Percentiles rank a stretch among this genome's conserved stretches.
These are phyloP conservation scores for Pentamera pediparva DNA, from an alignment of 53 echinoderm and acorn worm species.

Conservation along the genomic window DNA sequence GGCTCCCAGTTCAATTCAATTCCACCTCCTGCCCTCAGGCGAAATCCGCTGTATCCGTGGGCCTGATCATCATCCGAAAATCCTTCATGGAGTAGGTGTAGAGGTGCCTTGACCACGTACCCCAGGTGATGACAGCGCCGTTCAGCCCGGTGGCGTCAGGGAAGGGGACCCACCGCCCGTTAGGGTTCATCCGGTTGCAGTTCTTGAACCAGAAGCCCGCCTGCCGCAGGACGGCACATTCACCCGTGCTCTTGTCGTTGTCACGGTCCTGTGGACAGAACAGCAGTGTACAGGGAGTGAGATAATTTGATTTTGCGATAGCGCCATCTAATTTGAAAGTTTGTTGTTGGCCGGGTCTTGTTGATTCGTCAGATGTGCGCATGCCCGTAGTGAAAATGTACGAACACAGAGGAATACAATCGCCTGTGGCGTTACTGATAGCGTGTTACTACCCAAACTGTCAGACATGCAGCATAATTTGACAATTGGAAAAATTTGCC, in stretches of 20 bases:
- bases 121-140: slow-evolving; percentile 87
- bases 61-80: slow-evolving; percentile 84
- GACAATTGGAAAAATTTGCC: no score
- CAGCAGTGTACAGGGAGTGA: no score
- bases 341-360: no score
- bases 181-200: slow-evolving; percentile 89
- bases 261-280: slow-evolving; percentile 61
- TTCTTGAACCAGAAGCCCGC: slow-evolving; percentile 89
- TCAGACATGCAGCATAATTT: no score
- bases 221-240: slow-evolving; percentile 70
- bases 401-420: no score
- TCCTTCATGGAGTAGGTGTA: slow-evolving; percentile 73
- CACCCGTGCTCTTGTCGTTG: slow-evolving; percentile 49
- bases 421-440: no score
- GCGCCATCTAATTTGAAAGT: no score
- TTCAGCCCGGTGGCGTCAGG: slow-evolving; percentile 56
- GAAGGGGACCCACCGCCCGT: slow-evolving; percentile 61
- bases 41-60: neutral
- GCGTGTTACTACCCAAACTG: no score
- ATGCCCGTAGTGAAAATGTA: no score
- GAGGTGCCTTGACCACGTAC: slow-evolving; percentile 66
- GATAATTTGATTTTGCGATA: no score
- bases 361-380: no score
- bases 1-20: no score
- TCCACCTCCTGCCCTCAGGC: neutral